These are phyloP conservation scores for Gastrophysa polygoni DNA, from an alignment of 2,888 invertebrate genomes.

Conservation along the genomic window DNA sequence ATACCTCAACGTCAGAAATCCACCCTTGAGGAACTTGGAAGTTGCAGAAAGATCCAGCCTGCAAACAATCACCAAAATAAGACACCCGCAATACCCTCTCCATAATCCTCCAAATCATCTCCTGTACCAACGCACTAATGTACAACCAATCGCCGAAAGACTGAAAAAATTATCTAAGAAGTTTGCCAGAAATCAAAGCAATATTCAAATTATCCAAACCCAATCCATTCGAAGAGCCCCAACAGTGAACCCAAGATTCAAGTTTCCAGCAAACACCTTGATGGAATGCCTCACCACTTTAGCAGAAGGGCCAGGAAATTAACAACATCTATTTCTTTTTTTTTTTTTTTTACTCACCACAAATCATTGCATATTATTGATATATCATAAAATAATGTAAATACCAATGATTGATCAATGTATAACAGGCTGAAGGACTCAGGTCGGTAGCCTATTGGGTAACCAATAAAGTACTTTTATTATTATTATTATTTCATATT, in stretches of 20 bases:
- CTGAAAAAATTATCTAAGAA: background rate
- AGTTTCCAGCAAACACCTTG: background rate
- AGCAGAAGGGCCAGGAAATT: background rate
- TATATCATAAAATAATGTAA: background rate
- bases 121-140: background rate
- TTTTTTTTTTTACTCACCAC: background rate
- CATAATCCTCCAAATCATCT: background rate
- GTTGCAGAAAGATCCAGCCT: background rate
- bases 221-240: conserved; percentile 14
- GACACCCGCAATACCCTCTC: background rate
- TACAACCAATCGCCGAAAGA: background rate
- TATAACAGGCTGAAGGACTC: conserved; percentile 24
- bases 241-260: conserved; percentile 10
- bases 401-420: background rate
- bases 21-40: no score
- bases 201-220: conserved; percentile 38
- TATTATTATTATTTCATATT: conserved; percentile 1
- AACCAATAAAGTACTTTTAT: background rate
- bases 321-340: background rate
- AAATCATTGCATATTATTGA: background rate
- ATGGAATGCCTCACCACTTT: background rate
- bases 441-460: conserved; percentile 40
- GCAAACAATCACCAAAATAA: conserved; percentile 10
- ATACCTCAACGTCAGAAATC: no score
- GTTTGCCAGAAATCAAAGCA: background rate